Conservation (phyloP, 53 echinoderm and acorn worm genomes). For the Stichopus horrens region DNA sequence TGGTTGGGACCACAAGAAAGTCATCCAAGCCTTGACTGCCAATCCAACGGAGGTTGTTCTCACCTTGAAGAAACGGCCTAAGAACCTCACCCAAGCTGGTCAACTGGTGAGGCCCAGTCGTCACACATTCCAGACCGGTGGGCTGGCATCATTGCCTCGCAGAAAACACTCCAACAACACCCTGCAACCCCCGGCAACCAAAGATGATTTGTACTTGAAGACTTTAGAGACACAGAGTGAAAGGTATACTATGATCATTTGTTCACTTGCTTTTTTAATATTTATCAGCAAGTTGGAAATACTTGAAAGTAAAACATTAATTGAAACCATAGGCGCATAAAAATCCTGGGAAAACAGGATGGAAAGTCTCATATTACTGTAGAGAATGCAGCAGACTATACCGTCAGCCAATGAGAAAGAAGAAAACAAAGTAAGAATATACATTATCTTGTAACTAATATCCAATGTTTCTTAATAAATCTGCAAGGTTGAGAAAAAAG, state of each 20-base stretch:
- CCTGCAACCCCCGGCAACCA: constrained; percentile 43
- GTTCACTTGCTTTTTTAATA: too few relatives aligned
- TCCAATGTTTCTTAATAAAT: too few relatives aligned
- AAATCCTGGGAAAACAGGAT: too few relatives aligned
- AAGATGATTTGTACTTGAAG: constrained; percentile 43
- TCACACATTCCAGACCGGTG: constrained; percentile 47
- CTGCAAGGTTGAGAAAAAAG: too few relatives aligned
- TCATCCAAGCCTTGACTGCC: constrained; percentile 71
- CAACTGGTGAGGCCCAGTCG: constrained; percentile 68
- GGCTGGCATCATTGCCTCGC: constrained; percentile 29
- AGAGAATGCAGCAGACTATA: too few relatives aligned
- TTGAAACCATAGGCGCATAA: too few relatives aligned
- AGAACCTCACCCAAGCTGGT: constrained; percentile 76
- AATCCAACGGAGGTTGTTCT: constrained; percentile 72
- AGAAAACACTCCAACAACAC: constrained; percentile 22
- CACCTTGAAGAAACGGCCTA: constrained; percentile 88
- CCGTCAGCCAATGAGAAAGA: too few relatives aligned
- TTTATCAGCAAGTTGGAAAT: too few relatives aligned
- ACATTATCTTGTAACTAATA: too few relatives aligned
- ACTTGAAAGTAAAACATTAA: too few relatives aligned
- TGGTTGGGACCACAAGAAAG: constrained; percentile 88
- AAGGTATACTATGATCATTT: not conserved
- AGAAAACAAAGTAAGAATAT: too few relatives aligned
- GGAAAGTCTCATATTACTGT: too few relatives aligned
- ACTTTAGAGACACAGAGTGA: constrained; percentile 32